These are phyloP conservation scores for Paracyclopina nana DNA, from an alignment of 1,140 invertebrate genomes.

Conservation along the genomic window DNA sequence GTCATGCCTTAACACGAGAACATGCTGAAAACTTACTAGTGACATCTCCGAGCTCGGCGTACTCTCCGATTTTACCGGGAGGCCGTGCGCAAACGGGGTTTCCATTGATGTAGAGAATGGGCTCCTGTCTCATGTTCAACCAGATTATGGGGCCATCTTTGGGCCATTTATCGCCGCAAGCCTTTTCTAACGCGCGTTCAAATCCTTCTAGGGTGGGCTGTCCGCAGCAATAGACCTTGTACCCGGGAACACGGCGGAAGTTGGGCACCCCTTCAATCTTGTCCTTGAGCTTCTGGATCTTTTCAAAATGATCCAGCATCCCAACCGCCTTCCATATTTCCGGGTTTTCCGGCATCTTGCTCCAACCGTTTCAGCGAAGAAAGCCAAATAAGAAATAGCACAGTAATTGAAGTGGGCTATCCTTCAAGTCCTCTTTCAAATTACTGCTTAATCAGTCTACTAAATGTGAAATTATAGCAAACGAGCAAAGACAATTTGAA, in stretches of 20 bases:
- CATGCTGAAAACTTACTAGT: slow-evolving; percentile 8
- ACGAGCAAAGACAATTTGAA: too few relatives aligned
- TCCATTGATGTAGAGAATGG: slow-evolving; percentile 16
- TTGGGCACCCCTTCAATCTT: slow-evolving; percentile 16
- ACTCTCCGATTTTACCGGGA: slow-evolving; percentile 15
- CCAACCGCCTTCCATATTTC: slow-evolving; percentile 17
- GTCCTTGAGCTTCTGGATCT: slow-evolving; percentile 16
- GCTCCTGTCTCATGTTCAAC: slow-evolving; percentile 17
- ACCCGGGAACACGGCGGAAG: slow-evolving; percentile 16
- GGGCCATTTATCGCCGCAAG: slow-evolving; percentile 16
- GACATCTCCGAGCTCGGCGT: slow-evolving; percentile 15
- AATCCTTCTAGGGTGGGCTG: slow-evolving; percentile 16
- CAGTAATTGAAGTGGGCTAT: too few relatives aligned
- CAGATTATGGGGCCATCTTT: slow-evolving; percentile 14
- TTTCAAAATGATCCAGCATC: slow-evolving; percentile 16
- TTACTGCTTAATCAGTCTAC: too few relatives aligned
- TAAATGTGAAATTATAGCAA: too few relatives aligned
- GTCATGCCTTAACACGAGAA: background rate
- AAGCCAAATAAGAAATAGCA: too few relatives aligned
- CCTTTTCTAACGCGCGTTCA: slow-evolving; percentile 15
- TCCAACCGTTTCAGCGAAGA: too few relatives aligned
- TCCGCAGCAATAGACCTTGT: slow-evolving; percentile 17
- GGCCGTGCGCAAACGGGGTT: slow-evolving; percentile 15
- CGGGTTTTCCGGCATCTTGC: too few relatives aligned
- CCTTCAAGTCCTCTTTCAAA: too few relatives aligned